Evolutionary conservation across 1,140 invertebrate species (phyloP).

Genomic region (Cydia splendana): DNA sequence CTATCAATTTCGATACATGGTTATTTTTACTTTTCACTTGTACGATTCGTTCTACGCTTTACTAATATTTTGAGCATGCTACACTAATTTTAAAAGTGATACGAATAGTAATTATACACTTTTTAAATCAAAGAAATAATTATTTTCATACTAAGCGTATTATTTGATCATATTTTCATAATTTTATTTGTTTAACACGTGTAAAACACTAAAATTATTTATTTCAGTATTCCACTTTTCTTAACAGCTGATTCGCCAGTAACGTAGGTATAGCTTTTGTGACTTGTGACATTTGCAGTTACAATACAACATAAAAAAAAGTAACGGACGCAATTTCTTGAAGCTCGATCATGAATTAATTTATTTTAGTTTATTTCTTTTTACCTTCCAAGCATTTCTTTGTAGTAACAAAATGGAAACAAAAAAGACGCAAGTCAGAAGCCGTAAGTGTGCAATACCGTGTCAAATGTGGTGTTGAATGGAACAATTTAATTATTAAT

Average conservation of each 20-base stretch:
- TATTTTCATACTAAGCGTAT: too few species aligned
- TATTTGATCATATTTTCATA: too few species aligned
- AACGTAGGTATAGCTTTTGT: not conserved
- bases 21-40: not conserved
- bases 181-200: not conserved
- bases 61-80: not conserved
- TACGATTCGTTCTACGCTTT: not conserved
- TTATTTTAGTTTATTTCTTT: constrained; percentile 20
- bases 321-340: constrained; percentile 16
- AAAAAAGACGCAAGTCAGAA: constrained; percentile 45
- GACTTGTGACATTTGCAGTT: not conserved
- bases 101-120: too few species aligned
- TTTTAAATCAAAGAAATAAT: too few species aligned
- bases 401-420: constrained; percentile 48
- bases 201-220: not conserved
- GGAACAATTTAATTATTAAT: not conserved
- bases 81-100: too few species aligned
- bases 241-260: not conserved
- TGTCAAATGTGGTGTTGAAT: not conserved
- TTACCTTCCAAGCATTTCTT: not conserved
- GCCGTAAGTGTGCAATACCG: constrained; percentile 50
- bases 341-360: not conserved
- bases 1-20: not conserved
- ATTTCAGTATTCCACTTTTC: not conserved
- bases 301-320: constrained; percentile 1